Base-by-base conservation (phyloP, 2,888 invertebrate genomes). In the Drosophila mimetica region DNA sequence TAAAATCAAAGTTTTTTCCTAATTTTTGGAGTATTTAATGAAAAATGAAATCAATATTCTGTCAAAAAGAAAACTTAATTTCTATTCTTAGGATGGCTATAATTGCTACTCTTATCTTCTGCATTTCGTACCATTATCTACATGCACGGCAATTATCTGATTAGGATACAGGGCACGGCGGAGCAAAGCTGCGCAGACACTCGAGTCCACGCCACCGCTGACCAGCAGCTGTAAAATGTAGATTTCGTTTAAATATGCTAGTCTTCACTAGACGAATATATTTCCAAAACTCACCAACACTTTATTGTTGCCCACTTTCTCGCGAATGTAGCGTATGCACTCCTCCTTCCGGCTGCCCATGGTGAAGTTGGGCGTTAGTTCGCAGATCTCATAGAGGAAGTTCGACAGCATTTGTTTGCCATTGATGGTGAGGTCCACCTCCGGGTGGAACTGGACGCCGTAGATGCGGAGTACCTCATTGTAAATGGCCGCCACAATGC, bases 401-500 rank as follows among this genome's bases (percentile, higher is more conserved):
- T 99, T 99, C 73, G 95, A 95, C 88, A 99, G 92, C 95, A 99
- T 99, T 89, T 94, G 93, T 92, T 95, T 95, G 70, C 99, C 99
- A 90, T 97, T 96, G 13, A 95, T 94, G 0, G 99, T 98, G 86
- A 99, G 94, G 91, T 99, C 99, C 77, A 99, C 97, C 93, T 99
- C 99, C 0, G 99, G 99, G 92, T 99, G 99, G 92, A 99, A 99
- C 93, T 99, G 99, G 71, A 99, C 96, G 28, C 99, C 99, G 90
- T 98, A 99, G 64, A 98, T 94, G 57, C 96, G 94, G 91, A 96
- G 93, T 90, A 96, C 96, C 89, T 98, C 98, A 93, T 97, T 97
- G 88, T 96, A 96, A 88, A 99, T 96, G 60, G 96, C 99, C 11
- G 97, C 96, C 78, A 97, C 94, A 90, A 97, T 94, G 77, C 95